Evolutionary conservation across 2,113 vertebrate species (phyloP).

Genomic region (Danionella cerebrum): DNA sequence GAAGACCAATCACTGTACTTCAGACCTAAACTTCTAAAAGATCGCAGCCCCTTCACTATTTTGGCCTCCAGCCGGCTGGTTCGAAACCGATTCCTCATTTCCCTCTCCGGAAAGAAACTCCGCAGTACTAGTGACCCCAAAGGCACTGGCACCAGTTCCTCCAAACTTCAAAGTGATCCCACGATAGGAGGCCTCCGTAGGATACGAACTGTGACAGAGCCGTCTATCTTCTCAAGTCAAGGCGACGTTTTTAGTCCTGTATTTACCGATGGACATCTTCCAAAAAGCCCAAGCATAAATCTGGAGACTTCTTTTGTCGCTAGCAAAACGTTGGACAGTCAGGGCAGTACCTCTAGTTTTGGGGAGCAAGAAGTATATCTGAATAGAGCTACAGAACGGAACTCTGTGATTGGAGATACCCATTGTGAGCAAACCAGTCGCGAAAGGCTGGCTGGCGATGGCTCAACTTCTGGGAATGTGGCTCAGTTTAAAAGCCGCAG

Average conservation of each 20-base stretch:
- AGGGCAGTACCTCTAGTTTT: conserved; percentile 73
- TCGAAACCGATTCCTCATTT: conserved; percentile 86
- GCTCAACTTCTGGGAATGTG: conserved; percentile 63
- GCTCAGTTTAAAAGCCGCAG: conserved; percentile 96
- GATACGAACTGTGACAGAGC: conserved; percentile 88
- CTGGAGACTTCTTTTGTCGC: conserved; percentile 89
- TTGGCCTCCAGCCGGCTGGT: conserved; percentile 85
- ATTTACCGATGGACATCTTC: conserved; percentile 68
- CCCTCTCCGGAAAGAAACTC: conserved; percentile 90
- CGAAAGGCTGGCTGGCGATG: conserved; percentile 80
- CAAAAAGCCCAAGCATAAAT: conserved; percentile 81
- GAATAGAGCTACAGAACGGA: conserved; percentile 53
- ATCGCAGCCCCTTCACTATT: conserved; percentile 89
- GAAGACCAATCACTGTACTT: conserved; percentile 80
- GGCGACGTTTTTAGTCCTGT: conserved; percentile 77
- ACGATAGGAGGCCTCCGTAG: conserved; percentile 72
- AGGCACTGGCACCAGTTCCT: conserved; percentile 62
- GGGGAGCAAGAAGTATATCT: conserved; percentile 70
- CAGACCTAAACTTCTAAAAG: conserved; percentile 82
- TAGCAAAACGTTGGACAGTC: conserved; percentile 68
- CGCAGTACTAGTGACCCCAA: conserved; percentile 91
- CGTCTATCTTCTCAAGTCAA: conserved; percentile 72
- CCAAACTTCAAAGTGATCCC: conserved; percentile 69
- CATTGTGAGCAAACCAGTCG: conserved; percentile 80
- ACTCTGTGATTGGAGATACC: conserved; percentile 59